Evolutionary conservation across 2,888 invertebrate genomes (phyloP).

Genomic region (Pristionchus exspectatus): DNA sequence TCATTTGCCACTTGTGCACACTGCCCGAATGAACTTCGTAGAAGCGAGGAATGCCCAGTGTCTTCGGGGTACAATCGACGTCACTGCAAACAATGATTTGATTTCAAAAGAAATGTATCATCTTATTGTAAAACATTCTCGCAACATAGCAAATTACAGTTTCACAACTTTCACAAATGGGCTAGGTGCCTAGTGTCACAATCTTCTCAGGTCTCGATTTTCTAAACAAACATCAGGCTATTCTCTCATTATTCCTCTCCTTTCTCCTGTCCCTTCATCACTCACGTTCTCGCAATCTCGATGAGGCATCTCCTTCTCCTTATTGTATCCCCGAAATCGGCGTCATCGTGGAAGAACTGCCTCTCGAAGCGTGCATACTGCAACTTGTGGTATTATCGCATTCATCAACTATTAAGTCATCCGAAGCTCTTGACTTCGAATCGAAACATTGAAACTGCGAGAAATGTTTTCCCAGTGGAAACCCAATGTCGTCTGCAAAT

Average conservation of each 20-base stretch:
- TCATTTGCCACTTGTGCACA: constrained; percentile 63
- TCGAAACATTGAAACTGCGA: too few relatives aligned
- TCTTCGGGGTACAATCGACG: neutral
- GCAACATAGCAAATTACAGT: neutral
- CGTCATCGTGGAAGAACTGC: constrained; percentile 22
- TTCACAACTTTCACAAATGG: neutral
- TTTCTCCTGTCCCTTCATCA: neutral
- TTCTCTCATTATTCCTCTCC: too few relatives aligned
- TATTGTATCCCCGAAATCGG: constrained; percentile 44
- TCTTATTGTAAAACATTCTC: too few relatives aligned
- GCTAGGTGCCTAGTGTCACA: too few relatives aligned
- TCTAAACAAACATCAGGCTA: too few relatives aligned
- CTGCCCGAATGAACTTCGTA: constrained; percentile 69
- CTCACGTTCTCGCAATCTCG: constrained; percentile 28
- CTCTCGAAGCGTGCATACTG: constrained; percentile 23
- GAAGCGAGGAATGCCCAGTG: constrained; percentile 61
- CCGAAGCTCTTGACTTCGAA: too few relatives aligned
- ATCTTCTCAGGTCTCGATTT: too few relatives aligned
- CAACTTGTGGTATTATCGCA: too few relatives aligned
- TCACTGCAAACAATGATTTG: neutral
- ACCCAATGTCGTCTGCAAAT: too few relatives aligned
- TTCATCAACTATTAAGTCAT: too few relatives aligned
- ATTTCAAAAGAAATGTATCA: too few relatives aligned
- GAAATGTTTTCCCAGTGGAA: too few relatives aligned
- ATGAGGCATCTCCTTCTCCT: constrained; percentile 53